Conservation (phyloP, 2,113 vertebrate genomes). For the Micronycteris hirsuta region DNA sequence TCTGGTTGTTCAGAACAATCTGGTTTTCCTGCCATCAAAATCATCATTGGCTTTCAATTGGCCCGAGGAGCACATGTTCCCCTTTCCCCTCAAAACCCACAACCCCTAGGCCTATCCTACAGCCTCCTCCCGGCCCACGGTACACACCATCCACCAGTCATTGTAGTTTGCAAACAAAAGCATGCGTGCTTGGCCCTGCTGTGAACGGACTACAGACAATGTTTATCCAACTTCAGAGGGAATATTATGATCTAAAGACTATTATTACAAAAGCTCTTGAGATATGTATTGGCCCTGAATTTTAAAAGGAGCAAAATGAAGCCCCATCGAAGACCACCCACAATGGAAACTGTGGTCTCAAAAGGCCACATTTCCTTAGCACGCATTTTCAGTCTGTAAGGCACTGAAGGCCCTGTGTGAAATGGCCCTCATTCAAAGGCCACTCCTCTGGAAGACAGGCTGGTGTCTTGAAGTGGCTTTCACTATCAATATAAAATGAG, state of each 20-base stretch:
- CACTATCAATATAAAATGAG: not conserved
- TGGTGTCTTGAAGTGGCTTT: not conserved
- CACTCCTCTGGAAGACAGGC: not conserved
- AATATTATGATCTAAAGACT: not conserved
- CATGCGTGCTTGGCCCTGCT: not conserved
- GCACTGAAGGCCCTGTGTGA: not conserved
- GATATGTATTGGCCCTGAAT: not conserved
- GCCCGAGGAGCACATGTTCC: not conserved
- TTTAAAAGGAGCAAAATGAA: not conserved
- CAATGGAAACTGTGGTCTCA: not conserved
- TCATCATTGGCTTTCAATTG: not conserved
- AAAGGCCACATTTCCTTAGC: not conserved
- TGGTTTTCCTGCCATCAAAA: not conserved
- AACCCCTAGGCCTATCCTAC: not conserved
- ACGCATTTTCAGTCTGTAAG: not conserved
- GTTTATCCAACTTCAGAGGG: not conserved
- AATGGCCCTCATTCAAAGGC: not conserved
- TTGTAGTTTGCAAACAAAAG: not conserved
- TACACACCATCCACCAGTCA: not conserved
- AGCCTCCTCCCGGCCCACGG: too few species aligned
- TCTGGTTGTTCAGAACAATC: not conserved
- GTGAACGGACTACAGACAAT: not conserved
- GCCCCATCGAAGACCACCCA: not conserved
- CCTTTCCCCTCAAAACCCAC: not conserved
- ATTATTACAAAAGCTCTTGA: not conserved